Conservation (phyloP, 2,113 vertebrate species). For the Ciconia stormi region DNA sequence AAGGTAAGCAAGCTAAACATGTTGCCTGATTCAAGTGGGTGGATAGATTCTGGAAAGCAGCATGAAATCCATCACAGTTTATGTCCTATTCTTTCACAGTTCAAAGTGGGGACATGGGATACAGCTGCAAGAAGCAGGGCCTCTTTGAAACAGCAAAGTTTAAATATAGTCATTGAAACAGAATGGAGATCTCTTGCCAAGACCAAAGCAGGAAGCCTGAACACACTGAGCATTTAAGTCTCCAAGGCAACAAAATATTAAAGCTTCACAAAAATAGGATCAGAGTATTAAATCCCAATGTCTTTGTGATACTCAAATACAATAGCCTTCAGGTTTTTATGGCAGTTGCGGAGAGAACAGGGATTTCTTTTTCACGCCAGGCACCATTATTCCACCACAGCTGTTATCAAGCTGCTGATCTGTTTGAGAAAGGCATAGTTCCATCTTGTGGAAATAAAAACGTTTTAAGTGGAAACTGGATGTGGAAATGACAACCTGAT, state of each 20-base stretch:
- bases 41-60: neutral
- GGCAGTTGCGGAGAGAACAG: neutral
- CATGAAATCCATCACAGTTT: neutral
- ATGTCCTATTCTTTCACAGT: neutral
- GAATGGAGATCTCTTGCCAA: conserved; percentile 46
- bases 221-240: conserved; percentile 7
- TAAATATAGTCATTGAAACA: conserved; percentile 25
- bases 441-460: neutral
- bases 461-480: neutral
- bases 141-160: conserved; percentile 26
- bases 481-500: neutral
- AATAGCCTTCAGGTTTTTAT: conserved; percentile 42
- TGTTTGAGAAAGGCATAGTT: neutral
- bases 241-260: conserved; percentile 67
- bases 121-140: conserved; percentile 19
- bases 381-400: conserved; percentile 5
- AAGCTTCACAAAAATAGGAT: conserved; percentile 50
- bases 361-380: conserved; percentile 16
- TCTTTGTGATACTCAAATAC: conserved; percentile 30
- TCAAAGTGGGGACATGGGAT: conserved; percentile 11
- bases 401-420: neutral
- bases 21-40: neutral
- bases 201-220: conserved; percentile 53
- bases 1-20: neutral
- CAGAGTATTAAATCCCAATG: conserved; percentile 10